These are phyloP conservation scores for Craterocephalus amniculus DNA, from an alignment of 2,797 vertebrate genomes.

Conservation along the genomic window DNA sequence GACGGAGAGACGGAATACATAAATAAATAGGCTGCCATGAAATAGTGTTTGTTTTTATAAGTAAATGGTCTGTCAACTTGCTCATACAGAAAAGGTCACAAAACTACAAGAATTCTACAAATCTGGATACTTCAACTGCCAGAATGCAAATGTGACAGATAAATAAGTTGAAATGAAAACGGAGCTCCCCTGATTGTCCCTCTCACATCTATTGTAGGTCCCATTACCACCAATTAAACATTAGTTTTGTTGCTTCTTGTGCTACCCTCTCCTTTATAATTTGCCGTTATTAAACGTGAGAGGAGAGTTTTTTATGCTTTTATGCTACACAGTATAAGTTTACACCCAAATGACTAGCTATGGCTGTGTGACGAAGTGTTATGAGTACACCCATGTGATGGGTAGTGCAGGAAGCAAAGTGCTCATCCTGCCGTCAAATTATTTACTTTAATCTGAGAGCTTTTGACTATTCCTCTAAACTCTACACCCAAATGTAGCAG, in stretches of 20 bases:
- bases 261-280: slow-evolving; percentile 45
- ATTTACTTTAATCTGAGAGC: slow-evolving; percentile 19
- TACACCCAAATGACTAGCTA: slow-evolving; percentile 58
- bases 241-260: slow-evolving; percentile 49
- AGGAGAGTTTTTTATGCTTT: slow-evolving; percentile 61
- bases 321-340: slow-evolving; percentile 52
- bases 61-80: neutral
- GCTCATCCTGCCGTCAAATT: slow-evolving; percentile 24
- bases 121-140: neutral
- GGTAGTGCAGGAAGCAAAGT: slow-evolving; percentile 66
- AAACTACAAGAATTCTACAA: neutral
- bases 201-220: slow-evolving; percentile 54
- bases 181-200: slow-evolving; percentile 63
- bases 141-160: neutral
- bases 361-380: slow-evolving; percentile 44
- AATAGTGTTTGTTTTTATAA: neutral
- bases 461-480: slow-evolving; percentile 11
- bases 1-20: neutral
- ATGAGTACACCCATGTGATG: slow-evolving; percentile 55
- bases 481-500: slow-evolving; percentile 5
- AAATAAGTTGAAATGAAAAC: too few species aligned
- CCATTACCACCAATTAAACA: slow-evolving; percentile 40
- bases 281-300: slow-evolving; percentile 60
- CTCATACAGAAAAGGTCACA: neutral
- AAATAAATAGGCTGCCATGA: neutral